Conservation (phyloP, 1,140 invertebrate species). For the Rhizoglyphus robini region DNA sequence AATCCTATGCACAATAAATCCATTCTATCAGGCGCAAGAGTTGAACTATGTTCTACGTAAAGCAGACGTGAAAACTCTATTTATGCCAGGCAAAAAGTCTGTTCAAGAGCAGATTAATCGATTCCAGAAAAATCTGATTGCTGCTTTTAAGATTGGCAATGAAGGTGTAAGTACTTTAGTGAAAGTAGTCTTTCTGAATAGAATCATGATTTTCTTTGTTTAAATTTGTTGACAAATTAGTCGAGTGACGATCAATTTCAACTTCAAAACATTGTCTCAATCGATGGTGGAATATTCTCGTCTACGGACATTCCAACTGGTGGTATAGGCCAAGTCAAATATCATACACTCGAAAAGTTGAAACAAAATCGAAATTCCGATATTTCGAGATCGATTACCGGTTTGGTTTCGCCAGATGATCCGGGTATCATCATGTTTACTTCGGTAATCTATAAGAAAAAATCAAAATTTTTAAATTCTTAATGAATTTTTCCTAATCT, state of each 20-base stretch:
- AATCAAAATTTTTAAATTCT: too few species aligned
- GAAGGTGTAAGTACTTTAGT: background rate
- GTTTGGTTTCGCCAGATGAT: conserved; percentile 17
- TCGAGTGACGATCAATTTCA: background rate
- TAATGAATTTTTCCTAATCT: too few species aligned
- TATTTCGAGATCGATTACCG: background rate
- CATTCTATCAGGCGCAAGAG: conserved; percentile 21
- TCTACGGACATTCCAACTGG: background rate
- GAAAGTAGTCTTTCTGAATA: background rate
- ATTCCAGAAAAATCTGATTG: background rate
- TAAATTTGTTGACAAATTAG: too few species aligned
- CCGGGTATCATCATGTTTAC: conserved; percentile 21
- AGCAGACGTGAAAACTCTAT: conserved; percentile 40
- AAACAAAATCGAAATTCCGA: background rate
- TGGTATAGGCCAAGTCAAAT: background rate
- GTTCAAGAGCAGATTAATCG: background rate
- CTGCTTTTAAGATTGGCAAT: background rate
- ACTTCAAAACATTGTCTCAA: background rate
- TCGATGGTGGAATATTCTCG: background rate
- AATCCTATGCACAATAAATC: conserved; percentile 22
- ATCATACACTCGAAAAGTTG: background rate
- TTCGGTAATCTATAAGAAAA: too few species aligned
- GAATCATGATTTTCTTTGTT: background rate
- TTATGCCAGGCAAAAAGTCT: conserved; percentile 31
- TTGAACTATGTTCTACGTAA: conserved; percentile 18